These are phyloP conservation scores for Pollenia angustigena DNA, from an alignment of 2,888 invertebrate genomes.

Conservation along the genomic window DNA sequence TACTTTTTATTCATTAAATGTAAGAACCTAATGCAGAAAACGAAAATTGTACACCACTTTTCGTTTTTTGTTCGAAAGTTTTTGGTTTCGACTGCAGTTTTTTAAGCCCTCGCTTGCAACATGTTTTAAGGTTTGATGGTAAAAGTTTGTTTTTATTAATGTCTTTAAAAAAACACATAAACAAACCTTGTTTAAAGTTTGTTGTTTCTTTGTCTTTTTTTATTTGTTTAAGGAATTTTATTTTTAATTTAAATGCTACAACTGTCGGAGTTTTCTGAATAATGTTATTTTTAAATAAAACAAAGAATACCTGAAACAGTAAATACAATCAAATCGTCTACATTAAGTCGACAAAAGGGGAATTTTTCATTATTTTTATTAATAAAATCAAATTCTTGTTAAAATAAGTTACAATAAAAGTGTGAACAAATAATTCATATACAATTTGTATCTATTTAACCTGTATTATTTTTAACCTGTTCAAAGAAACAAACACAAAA, in stretches of 20 bases:
- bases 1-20: no score
- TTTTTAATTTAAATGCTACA: slow-evolving; percentile 54
- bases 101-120: no score
- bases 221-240: slow-evolving; percentile 45
- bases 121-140: no score
- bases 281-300: slow-evolving; percentile 60
- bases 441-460: slow-evolving; percentile 14
- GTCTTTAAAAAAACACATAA: slow-evolving; percentile 32
- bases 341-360: slow-evolving; percentile 7
- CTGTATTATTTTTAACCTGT: slow-evolving; percentile 54
- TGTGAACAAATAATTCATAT: slow-evolving; percentile 3
- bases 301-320: background rate
- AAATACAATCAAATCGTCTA: background rate
- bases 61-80: no score
- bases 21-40: no score
- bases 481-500: background rate
- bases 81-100: no score
- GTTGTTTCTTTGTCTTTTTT: slow-evolving; percentile 61
- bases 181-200: slow-evolving; percentile 33
- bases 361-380: slow-evolving; percentile 31
- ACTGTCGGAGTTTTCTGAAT: slow-evolving; percentile 49
- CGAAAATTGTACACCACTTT: no score
- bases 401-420: background rate
- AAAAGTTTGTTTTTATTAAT: background rate
- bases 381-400: background rate